Base-by-base conservation (phyloP, 2,113 vertebrate species). In the Limanda limanda region DNA sequence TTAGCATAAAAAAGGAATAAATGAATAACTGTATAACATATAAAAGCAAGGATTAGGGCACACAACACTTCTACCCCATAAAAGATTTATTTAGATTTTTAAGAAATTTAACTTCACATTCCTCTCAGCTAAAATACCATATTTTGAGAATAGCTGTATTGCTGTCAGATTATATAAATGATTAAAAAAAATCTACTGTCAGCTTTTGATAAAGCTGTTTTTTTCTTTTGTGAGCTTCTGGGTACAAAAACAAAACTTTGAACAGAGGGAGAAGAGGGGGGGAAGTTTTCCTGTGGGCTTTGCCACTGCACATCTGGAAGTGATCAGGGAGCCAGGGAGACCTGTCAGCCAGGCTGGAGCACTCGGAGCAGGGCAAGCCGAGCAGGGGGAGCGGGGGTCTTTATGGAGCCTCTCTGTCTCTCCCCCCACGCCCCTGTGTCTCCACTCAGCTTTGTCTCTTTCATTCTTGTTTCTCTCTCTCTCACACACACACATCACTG, bases 221-320 rank as follows among this genome's bases (percentile, higher is more conserved):
- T 76, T 74, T 72, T 37, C 74, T 48, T 54, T 63, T 5, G 0
- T 37, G 51, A 59, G 74, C 75, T 86, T 82, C 70, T 86, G 73
- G 78, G 58, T 79, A 85, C 71, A 89, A 91, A 94, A 93, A 85
- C 81, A 86, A 85, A 84, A 79, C 37, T 35, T 73, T 71, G 24
- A 86, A 57, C 79, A 82, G 71, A 78, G 85, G 52, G 71, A 75
- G 54, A 73, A 2, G 42, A 15, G 47, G 47, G 47, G 47, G 58
- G 42, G 66, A 35, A 82, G 18, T 87, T 90, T 78, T 54, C 86
- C 86, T 90, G 57, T 79, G 82, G 87, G 76, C 78, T 90, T 85
- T 80, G 79, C 82, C 87, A 85, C 81, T 69, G 57, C 78, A 90
- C 94, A 95, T 94, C 92, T 95, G 94, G 92, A 94, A 91, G 81